Base-by-base conservation (phyloP, 2,113 vertebrate genomes). In the Gnathonemus longibarbis region DNA sequence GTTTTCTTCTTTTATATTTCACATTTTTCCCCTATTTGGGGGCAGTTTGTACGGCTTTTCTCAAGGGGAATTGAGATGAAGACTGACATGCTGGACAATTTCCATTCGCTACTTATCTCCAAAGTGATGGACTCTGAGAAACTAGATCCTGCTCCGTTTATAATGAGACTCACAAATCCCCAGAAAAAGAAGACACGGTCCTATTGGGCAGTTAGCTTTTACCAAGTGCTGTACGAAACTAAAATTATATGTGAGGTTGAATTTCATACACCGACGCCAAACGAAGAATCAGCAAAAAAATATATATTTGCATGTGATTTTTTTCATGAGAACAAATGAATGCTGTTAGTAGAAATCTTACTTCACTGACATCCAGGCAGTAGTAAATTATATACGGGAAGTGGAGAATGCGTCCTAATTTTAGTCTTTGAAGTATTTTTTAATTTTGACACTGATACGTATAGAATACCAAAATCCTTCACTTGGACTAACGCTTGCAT, bases 51-150 rank as follows among this genome's bases (percentile, higher is more conserved):
- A 91, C 92, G 91, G 89, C 90, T 87, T 93, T 93, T 92, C 93
- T 89, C 24, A 19, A 17, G 91, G 9, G 86, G 92, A 90, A 91
- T 91, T 84, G 88, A 91, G 91, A 94, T 93, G 93, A 95, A 93
- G 93, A 94, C 91, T 90, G 92, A 94, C 94, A 91, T 89, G 89
- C 91, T 95, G 93, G 92, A 92, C 93, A 92, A 94, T 94, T 94
- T 94, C 93, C 93, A 94, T 93, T 93, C 52, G 2, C 93, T 92
- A 94, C 93, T 95, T 94, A 94, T 94, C 92, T 94, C 66, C 91
- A 77, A 84, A 93, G 90, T 92, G 93, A 95, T 94, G 92, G 91
- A 84, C 91, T 94, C 45, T 89, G 90, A 62, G 93, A 94, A 94
- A 95, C 93, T 91, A 90, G 93, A 95, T 94, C 93, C 92, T 91